Conservation (phyloP, 2,888 invertebrate species). For the Cancer borealis region DNA sequence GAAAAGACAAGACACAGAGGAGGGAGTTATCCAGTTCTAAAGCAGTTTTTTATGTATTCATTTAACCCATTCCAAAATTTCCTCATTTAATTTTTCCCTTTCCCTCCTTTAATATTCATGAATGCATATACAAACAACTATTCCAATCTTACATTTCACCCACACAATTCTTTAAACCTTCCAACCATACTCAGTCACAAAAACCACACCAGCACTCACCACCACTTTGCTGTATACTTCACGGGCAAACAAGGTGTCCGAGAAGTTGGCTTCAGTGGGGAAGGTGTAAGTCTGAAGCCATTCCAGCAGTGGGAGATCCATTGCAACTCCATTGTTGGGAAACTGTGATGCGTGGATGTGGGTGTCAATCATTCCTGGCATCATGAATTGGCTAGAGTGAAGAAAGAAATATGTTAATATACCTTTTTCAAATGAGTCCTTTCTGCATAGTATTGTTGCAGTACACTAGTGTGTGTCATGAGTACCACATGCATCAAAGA, state of each 20-base stretch:
- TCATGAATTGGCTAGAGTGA: conserved; percentile 83
- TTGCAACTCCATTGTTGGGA: conserved; percentile 90
- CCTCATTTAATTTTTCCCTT: too few species aligned
- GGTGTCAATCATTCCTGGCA: conserved; percentile 93
- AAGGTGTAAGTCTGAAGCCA: conserved; percentile 94
- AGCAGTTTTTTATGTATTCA: too few species aligned
- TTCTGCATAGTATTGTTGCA: neutral
- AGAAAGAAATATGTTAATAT: neutral
- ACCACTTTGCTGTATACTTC: conserved; percentile 88
- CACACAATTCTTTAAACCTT: too few species aligned
- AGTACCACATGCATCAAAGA: neutral
- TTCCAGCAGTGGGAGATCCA: conserved; percentile 89
- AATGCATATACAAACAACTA: too few species aligned
- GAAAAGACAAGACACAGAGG: too few species aligned
- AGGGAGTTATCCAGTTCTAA: too few species aligned
- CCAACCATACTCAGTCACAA: too few species aligned
- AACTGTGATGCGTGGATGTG: conserved; percentile 95
- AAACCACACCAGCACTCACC: conserved; percentile 79
- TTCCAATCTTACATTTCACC: too few species aligned
- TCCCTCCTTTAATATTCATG: too few species aligned
- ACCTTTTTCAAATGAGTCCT: neutral
- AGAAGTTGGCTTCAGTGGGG: conserved; percentile 88
- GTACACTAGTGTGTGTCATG: neutral
- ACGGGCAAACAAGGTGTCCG: conserved; percentile 85
- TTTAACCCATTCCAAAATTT: too few species aligned